These are phyloP conservation scores for Calliopum simillimum DNA, from an alignment of 2,888 invertebrate species.

Conservation along the genomic window DNA sequence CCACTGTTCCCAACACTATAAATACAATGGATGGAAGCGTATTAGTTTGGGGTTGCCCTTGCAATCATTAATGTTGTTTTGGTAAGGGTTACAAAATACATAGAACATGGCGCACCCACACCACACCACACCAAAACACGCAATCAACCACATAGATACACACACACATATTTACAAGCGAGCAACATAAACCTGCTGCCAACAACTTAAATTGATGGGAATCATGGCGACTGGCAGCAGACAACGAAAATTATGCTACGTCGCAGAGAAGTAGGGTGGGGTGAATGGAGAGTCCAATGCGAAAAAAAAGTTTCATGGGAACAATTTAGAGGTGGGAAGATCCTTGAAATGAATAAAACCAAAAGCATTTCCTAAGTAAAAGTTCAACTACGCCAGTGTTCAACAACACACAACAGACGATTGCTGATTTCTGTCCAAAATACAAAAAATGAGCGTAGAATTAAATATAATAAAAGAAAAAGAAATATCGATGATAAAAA, in stretches of 20 bases:
- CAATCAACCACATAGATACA: background rate
- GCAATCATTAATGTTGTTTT: background rate
- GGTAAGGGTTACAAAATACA: constrained; percentile 11
- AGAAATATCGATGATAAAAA: constrained; percentile 6
- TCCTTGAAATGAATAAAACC: too few relatives aligned
- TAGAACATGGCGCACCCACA: background rate
- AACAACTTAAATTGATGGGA: constrained; percentile 42
- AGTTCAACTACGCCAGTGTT: too few relatives aligned
- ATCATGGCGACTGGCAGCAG: constrained; percentile 36
- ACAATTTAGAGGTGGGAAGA: too few relatives aligned
- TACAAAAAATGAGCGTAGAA: background rate
- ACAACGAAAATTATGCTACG: constrained; percentile 13
- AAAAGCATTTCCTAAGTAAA: too few relatives aligned
- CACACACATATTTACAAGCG: background rate
- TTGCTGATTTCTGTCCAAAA: constrained; percentile 23
- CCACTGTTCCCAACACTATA: too few relatives aligned
- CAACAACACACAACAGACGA: background rate
- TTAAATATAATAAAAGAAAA: background rate
- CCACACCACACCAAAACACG: background rate
- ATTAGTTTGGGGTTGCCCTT: too few relatives aligned
- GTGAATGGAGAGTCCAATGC: background rate
- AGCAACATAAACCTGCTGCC: constrained; percentile 19
- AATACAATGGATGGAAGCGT: too few relatives aligned
- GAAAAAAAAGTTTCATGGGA: background rate
- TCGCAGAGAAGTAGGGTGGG: background rate